phyloP scores from a whole-genome alignment of 2,888 invertebrate species.

The Abrostola triplasia region DNA sequence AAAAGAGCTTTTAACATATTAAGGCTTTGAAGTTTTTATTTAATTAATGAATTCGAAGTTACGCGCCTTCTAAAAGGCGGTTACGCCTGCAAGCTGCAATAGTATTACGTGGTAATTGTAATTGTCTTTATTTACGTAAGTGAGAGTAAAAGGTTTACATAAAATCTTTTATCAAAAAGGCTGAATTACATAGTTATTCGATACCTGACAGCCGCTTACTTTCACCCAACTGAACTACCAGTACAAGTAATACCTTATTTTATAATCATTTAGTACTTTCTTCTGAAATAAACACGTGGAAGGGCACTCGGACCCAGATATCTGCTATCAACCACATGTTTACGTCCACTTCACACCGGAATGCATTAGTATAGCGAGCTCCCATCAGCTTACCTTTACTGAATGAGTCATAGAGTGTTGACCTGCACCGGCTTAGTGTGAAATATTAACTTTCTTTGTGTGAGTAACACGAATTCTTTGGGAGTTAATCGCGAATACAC shows the following conservation, averaged over 20 bases:
- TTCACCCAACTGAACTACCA: no score
- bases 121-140: background rate
- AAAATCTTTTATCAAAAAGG: no score
- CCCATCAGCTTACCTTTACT: constrained; percentile 63
- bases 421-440: constrained; percentile 62
- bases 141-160: background rate
- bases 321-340: constrained; percentile 36
- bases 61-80: background rate
- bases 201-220: no score
- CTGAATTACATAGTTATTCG: no score
- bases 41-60: background rate
- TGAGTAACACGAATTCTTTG: constrained; percentile 51
- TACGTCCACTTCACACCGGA: constrained; percentile 52
- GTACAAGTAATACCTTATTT: no score
- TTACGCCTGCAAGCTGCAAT: background rate
- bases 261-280: background rate
- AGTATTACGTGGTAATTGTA: background rate
- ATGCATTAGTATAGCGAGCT: constrained; percentile 46
- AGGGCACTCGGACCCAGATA: background rate
- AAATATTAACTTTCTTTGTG: constrained; percentile 48
- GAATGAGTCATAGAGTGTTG: constrained; percentile 78
- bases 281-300: background rate
- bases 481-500: constrained; percentile 47
- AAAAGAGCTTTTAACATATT: no score
- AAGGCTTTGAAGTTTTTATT: background rate